Percentiles rank a stretch among this genome's conserved stretches.
These are phyloP conservation scores for Polypedilum pembai DNA, from an alignment of 1,140 invertebrate genomes.

Conservation along the genomic window DNA sequence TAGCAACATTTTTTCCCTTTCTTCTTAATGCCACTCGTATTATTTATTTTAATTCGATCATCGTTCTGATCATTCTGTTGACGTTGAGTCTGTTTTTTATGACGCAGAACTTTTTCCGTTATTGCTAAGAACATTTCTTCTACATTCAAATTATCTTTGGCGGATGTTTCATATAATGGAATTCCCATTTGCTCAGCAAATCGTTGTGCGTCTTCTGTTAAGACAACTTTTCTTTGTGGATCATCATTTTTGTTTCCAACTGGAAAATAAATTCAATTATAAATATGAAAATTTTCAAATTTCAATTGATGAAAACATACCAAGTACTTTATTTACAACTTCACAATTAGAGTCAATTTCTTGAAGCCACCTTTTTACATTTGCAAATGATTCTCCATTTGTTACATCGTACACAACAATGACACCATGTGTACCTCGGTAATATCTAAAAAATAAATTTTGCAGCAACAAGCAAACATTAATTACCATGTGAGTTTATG, in stretches of 20 bases:
- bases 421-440: conserved; percentile 96
- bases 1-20: conserved; percentile 25
- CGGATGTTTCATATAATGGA: conserved; percentile 95
- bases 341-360: conserved; percentile 99
- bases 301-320: conserved; percentile 47
- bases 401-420: conserved; percentile 99
- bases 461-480: no score
- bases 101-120: conserved; percentile 51
- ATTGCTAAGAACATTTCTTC: conserved; percentile 83
- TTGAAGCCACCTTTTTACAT: conserved; percentile 95
- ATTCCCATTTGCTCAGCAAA: conserved; percentile 97
- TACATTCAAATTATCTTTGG: conserved; percentile 98
- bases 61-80: conserved; percentile 38
- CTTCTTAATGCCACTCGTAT: conserved; percentile 40
- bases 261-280: conserved; percentile 45
- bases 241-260: conserved; percentile 99
- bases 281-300: background rate
- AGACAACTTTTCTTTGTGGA: conserved; percentile 91
- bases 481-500: no score
- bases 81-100: conserved; percentile 35
- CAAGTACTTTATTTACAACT: conserved; percentile 96
- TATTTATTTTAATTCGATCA: conserved; percentile 49
- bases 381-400: conserved; percentile 97
- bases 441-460: conserved; percentile 62
- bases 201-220: conserved; percentile 92